Conservation (phyloP, 2,113 vertebrate species). For the Anthoscopus minutus region DNA sequence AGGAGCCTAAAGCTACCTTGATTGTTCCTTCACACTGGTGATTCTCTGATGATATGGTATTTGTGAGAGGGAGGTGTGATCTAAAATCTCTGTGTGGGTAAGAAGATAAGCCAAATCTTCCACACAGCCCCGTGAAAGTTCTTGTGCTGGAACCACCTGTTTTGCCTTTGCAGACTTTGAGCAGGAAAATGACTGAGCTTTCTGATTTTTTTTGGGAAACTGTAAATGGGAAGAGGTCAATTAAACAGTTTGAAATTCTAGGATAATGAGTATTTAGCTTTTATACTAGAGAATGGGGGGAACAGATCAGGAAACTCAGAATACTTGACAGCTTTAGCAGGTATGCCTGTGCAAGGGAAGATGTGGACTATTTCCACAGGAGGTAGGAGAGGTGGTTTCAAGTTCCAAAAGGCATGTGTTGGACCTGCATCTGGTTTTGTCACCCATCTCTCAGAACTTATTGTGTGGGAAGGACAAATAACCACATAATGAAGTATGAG, state of each 20-base stretch:
- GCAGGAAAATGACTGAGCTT: not conserved
- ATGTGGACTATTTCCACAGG: not conserved
- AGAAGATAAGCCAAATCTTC: not conserved
- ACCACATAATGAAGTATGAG: not conserved
- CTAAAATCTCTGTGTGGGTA: not conserved
- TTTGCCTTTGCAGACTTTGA: not conserved
- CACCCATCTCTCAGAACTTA: not conserved
- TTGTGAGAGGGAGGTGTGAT: not conserved
- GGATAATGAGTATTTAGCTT: not conserved
- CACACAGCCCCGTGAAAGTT: too few relatives aligned
- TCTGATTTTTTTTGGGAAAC: not conserved
- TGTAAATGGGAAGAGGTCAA: not conserved
- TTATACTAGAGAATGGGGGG: not conserved
- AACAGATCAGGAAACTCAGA: not conserved
- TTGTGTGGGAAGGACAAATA: not conserved
- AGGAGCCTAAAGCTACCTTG: not conserved
- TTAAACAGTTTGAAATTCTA: not conserved
- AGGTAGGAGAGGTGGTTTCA: not conserved
- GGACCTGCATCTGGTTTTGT: not conserved
- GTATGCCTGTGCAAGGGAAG: not conserved
- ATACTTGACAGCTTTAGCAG: not conserved
- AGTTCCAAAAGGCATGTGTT: not conserved
- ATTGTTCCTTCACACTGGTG: not conserved
- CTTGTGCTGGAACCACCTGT: not conserved
- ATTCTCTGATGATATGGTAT: not conserved